A percentile compares a stretch with the other conserved stretches of the same genome.
Conservation (phyloP, 2,888 invertebrate genomes). For the Drosophila colorata region DNA sequence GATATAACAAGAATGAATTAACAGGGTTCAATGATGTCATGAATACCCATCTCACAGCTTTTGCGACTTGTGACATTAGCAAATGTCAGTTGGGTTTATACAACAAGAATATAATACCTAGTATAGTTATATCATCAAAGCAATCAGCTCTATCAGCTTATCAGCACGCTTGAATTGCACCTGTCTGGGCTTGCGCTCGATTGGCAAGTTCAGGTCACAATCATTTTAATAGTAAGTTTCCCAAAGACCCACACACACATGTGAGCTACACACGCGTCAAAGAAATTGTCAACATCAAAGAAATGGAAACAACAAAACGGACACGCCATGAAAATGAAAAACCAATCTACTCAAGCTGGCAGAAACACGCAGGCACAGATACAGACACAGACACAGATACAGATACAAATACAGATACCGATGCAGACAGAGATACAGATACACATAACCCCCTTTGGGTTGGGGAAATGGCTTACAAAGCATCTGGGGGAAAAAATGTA, state of each 20-base stretch:
- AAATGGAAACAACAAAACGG: slow-evolving; percentile 17
- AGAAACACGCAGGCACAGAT: slow-evolving; percentile 15
- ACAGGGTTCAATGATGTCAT: too few relatives aligned
- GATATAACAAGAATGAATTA: too few relatives aligned
- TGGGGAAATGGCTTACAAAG: slow-evolving; percentile 11
- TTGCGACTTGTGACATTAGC: not conserved
- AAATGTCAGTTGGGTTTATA: not conserved
- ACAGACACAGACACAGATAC: not conserved
- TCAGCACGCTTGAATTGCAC: slow-evolving; percentile 34
- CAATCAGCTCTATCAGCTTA: slow-evolving; percentile 44
- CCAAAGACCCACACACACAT: slow-evolving; percentile 6
- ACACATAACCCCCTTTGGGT: not conserved
- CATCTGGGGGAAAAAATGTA: slow-evolving; percentile 57
- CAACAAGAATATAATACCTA: not conserved
- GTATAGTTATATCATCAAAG: slow-evolving; percentile 14
- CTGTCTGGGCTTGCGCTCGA: slow-evolving; percentile 33
- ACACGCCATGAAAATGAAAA: slow-evolving; percentile 44
- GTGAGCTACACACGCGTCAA: slow-evolving; percentile 12
- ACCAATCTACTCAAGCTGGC: slow-evolving; percentile 35
- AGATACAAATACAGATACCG: slow-evolving; percentile 5
- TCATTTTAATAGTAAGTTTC: slow-evolving; percentile 33
- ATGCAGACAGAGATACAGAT: slow-evolving; percentile 12
- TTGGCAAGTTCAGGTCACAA: slow-evolving; percentile 32
- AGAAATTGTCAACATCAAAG: slow-evolving; percentile 35
- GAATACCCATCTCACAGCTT: too few relatives aligned